A percentile compares a stretch with the other conserved stretches of the same genome.
Conservation (phyloP, 1,140 invertebrate species). For the Sminthurinus signatus region DNA sequence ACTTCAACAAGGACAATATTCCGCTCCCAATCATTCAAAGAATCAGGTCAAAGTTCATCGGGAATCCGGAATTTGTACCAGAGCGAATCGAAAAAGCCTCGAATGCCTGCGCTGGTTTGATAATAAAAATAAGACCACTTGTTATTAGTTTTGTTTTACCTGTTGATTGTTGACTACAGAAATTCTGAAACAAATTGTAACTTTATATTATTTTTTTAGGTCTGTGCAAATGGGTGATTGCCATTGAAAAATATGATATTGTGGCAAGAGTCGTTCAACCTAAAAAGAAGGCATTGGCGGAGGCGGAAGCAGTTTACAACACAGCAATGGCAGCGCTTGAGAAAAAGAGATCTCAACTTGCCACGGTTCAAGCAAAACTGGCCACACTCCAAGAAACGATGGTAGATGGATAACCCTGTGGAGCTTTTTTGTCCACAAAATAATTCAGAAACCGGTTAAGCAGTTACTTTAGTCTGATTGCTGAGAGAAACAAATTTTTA, state of each 20-base stretch:
- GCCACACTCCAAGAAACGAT: constrained; percentile 58
- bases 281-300: constrained; percentile 68
- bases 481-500: too few relatives aligned
- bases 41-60: constrained; percentile 71
- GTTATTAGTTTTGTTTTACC: too few relatives aligned
- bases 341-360: constrained; percentile 66
- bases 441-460: too few relatives aligned
- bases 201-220: constrained; percentile 45
- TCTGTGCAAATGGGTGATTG: constrained; percentile 85
- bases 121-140: too few relatives aligned
- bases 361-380: constrained; percentile 63
- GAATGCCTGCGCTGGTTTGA: constrained; percentile 49
- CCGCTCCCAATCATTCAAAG: constrained; percentile 71
- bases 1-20: constrained; percentile 91
- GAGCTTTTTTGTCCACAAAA: too few relatives aligned
- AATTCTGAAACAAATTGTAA: too few relatives aligned
- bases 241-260: constrained; percentile 87
- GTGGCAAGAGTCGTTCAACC: constrained; percentile 83
- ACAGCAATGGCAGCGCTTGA: constrained; percentile 57
- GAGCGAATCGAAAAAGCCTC: constrained; percentile 69
- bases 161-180: too few relatives aligned
- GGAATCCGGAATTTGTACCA: constrained; percentile 83
- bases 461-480: too few relatives aligned
- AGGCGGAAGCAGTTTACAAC: constrained; percentile 67
- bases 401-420: too few relatives aligned